Conservation (phyloP, 2,113 vertebrate species). For the Platichthys flesus region DNA sequence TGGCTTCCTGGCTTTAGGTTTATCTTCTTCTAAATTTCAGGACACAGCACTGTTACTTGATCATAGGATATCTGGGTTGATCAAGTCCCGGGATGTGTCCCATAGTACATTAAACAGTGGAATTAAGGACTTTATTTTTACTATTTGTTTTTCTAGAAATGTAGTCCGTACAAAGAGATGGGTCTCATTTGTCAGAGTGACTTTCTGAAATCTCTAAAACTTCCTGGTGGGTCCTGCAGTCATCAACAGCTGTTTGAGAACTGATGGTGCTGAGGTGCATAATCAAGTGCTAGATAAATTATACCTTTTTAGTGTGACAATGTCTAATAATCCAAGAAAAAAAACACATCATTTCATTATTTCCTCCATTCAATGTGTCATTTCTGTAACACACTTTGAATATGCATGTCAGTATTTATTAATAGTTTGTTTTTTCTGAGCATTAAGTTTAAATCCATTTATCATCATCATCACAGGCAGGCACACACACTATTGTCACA, state of each 20-base stretch:
- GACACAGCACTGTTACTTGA: no score
- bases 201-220: conserved; percentile 9
- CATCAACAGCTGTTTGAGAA: neutral
- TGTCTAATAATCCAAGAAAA: neutral
- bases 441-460: conserved; percentile 33
- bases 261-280: neutral
- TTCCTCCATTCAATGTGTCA: conserved; percentile 16
- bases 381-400: conserved; percentile 22
- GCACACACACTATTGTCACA: conserved; percentile 4
- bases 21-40: no score
- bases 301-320: neutral
- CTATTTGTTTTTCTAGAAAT: no score
- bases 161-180: no score
- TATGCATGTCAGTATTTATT: conserved; percentile 1
- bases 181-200: neutral
- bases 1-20: no score
- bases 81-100: no score
- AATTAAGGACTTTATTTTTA: no score
- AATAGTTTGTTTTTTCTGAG: conserved; percentile 31
- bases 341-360: neutral
- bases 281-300: neutral
- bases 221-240: neutral
- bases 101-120: no score
- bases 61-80: no score
- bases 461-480: conserved; percentile 24